Evolutionary conservation across 2,113 vertebrate genomes (phyloP), one percentile per base, ranked within the genome.

Genomic region (Macroglossus sobrinus): DNA sequence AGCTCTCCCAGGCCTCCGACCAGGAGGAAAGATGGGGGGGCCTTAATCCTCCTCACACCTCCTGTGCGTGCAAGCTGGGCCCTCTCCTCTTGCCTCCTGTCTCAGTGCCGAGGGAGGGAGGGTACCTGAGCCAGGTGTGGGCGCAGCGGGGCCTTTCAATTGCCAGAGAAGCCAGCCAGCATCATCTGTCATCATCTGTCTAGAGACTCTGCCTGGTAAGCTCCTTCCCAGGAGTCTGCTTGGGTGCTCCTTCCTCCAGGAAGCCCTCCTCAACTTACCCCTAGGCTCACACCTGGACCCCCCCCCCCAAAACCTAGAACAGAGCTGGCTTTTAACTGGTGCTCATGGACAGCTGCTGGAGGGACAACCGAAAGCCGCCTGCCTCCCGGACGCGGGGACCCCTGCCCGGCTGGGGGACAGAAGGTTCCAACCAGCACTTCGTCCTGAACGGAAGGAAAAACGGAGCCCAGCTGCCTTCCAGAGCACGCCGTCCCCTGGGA

Each of bases 221-320:
- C 24, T 55, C 59, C 50, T 21, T 40, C n/a, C 43, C 13, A 2
- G 66, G 68, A 38, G 75, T 69, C 81, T 47, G 50, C 28, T 15
- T 4, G 35, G 55, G 24, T 40, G 33, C n/a, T 30, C 43, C 66
- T 43, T 91, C 96, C 94, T 78, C 81, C 94, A 84, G 75, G 87
- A 87, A 91, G 94, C 7, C 82, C 82, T 87, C 68, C 61, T 4
- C 28, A 33, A 40, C 35, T n/a, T n/a, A 24, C 7, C 12, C 81
- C 69, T 40, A 50, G 55, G n/a, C 72, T 74, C 86, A 38, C 1
- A 24, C 19, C 80, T 35, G 45, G 61, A 53, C n/a, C 38, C 59
- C 75, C 30, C 45, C 47, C 13, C 47, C n/a, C n/a, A n/a, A 72
- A 53, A 55, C 28, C 30, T 50, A 13, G 19, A 47, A 50, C 14